These are phyloP conservation scores for Herpetotheres cachinnans DNA, from an alignment of 2,113 vertebrate species.

Conservation along the genomic window DNA sequence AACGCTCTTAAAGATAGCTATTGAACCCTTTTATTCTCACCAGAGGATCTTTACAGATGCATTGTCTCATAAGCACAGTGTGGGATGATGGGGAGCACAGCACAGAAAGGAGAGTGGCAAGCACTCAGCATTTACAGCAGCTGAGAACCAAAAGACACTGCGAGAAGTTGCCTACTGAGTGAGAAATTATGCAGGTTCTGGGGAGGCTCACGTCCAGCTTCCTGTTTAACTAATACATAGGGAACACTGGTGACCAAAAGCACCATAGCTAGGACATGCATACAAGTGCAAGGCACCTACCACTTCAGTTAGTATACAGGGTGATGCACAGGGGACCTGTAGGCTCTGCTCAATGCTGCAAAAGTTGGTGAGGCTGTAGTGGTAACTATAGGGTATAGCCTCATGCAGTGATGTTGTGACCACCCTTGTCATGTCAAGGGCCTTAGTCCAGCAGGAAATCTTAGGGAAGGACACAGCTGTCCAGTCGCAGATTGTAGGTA, in stretches of 20 bases:
- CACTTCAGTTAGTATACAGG: rapidly evolving
- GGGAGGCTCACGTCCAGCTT: rapidly evolving
- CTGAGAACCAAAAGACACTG: neutral
- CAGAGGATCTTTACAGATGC: neutral
- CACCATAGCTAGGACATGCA: neutral
- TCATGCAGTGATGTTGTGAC: neutral
- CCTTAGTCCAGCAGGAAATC: neutral
- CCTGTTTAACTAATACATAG: neutral
- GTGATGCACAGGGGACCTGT: neutral
- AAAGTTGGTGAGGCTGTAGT: neutral
- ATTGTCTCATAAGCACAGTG: neutral
- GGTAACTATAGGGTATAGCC: neutral
- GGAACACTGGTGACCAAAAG: neutral
- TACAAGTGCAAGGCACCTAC: neutral
- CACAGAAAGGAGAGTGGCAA: neutral
- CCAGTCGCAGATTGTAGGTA: neutral
- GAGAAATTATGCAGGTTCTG: neutral
- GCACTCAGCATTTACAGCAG: neutral
- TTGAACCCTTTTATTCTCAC: neutral
- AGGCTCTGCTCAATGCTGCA: neutral
- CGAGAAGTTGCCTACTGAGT: neutral
- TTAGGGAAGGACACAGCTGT: neutral
- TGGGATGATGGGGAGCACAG: neutral
- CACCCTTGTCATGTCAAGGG: neutral
- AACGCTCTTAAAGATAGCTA: neutral